Percentiles rank a stretch among this genome's conserved stretches.
Conservation (phyloP, 92 coral and sea anemone species). For the Epizoanthus illoricatus region DNA sequence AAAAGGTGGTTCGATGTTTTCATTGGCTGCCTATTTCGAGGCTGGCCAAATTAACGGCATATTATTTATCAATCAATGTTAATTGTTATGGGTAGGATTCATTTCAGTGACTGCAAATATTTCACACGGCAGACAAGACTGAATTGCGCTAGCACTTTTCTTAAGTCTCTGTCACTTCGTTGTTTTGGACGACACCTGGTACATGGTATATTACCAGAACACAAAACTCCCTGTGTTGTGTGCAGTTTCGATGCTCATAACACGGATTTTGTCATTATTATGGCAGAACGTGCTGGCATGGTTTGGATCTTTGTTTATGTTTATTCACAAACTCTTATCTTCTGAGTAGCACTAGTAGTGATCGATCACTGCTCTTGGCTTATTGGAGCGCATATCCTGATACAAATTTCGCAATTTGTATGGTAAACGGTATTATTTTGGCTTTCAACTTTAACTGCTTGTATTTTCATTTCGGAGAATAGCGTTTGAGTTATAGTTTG, state of each 20-base stretch:
- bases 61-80: conserved; percentile 60
- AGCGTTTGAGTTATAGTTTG: too few species aligned
- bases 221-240: too few species aligned
- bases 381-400: not conserved
- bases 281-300: not conserved
- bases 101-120: conserved; percentile 22
- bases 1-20: conserved; percentile 29
- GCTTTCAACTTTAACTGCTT: too few species aligned
- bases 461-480: too few species aligned
- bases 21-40: conserved; percentile 56
- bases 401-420: too few species aligned
- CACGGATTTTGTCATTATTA: not conserved
- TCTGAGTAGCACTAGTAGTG: not conserved
- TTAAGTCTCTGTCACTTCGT: conserved; percentile 1
- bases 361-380: not conserved
- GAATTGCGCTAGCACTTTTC: not conserved
- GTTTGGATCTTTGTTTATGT: not conserved
- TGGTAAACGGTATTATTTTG: too few species aligned
- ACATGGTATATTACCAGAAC: not conserved
- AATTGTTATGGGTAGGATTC: conserved; percentile 46
- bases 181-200: not conserved
- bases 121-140: conserved; percentile 5
- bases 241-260: not conserved
- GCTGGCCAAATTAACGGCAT: conserved; percentile 57
- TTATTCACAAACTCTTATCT: not conserved